Base-by-base conservation (phyloP, 2,888 invertebrate genomes). In the Rhagonycha fulva region DNA sequence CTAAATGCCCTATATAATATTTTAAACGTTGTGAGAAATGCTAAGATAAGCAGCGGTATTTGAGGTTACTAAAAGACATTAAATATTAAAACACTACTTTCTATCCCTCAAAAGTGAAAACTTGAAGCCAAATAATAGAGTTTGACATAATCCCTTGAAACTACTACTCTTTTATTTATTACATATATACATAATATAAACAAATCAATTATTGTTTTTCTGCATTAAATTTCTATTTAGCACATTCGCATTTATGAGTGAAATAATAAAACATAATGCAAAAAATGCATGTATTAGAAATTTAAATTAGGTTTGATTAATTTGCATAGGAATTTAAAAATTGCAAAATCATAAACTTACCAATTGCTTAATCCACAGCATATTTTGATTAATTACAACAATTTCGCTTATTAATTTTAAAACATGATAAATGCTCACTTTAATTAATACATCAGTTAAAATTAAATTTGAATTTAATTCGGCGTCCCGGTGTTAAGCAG, bases 401-500 rank as follows among this genome's bases (percentile, higher is more conserved):
- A 62, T 62, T 62, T 62, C 19, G 47, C 47, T 24, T 62, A 62
- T 62, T 62, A 62, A 62, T 19, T 62, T 62, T 62, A 62, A 62
- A 19, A 26, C 24, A 66, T 26, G 63, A 24, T 66, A 14, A 19
- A 26, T 66, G 24, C 24, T 19, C 19, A 62, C 19, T 66, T 47
- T 66, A 24, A 24, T 66, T 66, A 66, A 66, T 24, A 66, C 23
- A 23, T 66, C 63, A 26, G 23, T 66, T 23, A 66, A n/a, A 14
- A 66, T 66, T 24, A 66, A 66, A 19, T 66, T 47, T 66, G 63
- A 24, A 24, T 66, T 66, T 66, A 66, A 66, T 24, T 66, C 63
- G 26, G 63, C 63, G 63, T 66, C 63, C 63, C 63, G 63, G 63
- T 24, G 23, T 66, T 74, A 77, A 77, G 76, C 71, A 71, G 70